These are phyloP conservation scores for Pegea sp. DNA, from an alignment of 23 tunicate species.

Conservation along the genomic window DNA sequence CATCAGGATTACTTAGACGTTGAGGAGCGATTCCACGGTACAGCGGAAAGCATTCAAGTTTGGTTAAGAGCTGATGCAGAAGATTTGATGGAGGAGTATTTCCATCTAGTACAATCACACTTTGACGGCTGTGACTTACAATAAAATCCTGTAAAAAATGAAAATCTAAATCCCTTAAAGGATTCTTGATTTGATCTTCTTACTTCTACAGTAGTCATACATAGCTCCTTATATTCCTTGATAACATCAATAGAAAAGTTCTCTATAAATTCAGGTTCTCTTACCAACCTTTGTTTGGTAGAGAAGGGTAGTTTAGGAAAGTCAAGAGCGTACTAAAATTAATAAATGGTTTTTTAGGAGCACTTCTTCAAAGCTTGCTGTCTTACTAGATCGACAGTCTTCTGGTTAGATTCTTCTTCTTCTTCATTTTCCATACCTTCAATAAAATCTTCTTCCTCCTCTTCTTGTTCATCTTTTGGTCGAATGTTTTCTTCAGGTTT, in stretches of 20 bases:
- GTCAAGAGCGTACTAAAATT: conserved; percentile 9
- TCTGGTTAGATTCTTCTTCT: not conserved
- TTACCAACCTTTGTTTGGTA: conserved; percentile 45
- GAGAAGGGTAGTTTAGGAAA: conserved; percentile 15
- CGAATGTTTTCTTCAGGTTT: not conserved
- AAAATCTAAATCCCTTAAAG: not conserved
- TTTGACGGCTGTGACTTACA: conserved; percentile 57
- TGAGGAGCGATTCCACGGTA: conserved; percentile 46
- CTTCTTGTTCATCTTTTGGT: conserved; percentile 7
- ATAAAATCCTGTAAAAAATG: no score
- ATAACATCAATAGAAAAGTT: conserved; percentile 4
- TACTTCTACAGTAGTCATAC: conserved; percentile 26
- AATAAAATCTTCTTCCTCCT: conserved; percentile 38
- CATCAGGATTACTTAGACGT: conserved; percentile 42
- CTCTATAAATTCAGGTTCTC: conserved; percentile 27
- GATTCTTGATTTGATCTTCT: not conserved
- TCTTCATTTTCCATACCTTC: conserved; percentile 42
- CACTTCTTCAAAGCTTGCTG: no score
- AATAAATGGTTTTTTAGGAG: no score
- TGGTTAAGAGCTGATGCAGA: conserved; percentile 44
- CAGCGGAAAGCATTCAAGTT: conserved; percentile 34
- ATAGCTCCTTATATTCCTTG: conserved; percentile 26
- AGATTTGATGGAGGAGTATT: conserved; percentile 18
- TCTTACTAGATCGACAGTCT: not conserved
- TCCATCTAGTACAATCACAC: conserved; percentile 73